Conservation (phyloP, 2,113 vertebrate genomes). For the Eupsittula cactorum region DNA sequence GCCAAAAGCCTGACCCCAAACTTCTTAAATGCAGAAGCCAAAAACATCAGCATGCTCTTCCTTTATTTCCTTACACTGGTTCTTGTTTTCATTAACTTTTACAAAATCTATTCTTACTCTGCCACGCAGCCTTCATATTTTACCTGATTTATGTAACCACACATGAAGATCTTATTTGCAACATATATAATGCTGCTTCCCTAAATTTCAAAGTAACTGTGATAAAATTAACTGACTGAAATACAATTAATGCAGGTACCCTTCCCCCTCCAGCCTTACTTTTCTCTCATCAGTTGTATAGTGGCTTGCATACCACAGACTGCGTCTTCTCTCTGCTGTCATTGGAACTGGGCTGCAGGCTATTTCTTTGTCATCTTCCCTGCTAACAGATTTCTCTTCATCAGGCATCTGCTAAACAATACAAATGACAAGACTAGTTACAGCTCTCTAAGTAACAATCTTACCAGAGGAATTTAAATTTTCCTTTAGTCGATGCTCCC, state of each 20-base stretch:
- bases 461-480: not conserved
- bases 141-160: not conserved
- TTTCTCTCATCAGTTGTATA: constrained; percentile 92
- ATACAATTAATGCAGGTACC: not conserved
- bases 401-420: constrained; percentile 70
- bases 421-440: not conserved
- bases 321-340: constrained; percentile 84
- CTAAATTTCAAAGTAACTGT: not conserved
- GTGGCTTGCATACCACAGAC: constrained; percentile 88
- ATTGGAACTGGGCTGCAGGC: constrained; percentile 73
- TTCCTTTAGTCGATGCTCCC: not conserved
- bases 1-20: not conserved
- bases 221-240: not conserved
- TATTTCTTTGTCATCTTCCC: constrained; percentile 79
- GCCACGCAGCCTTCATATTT: not conserved
- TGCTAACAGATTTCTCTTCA: constrained; percentile 73
- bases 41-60: not conserved
- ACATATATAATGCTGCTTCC: not conserved
- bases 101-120: not conserved
- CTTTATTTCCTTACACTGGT: not conserved
- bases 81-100: not conserved
- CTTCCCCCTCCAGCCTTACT: constrained; percentile 73
- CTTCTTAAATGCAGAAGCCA: not conserved
- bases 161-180: not conserved
- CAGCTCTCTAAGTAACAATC: not conserved